phyloP scores from a whole-genome alignment of 2,888 invertebrate species.

The Heliconius ismenius region DNA sequence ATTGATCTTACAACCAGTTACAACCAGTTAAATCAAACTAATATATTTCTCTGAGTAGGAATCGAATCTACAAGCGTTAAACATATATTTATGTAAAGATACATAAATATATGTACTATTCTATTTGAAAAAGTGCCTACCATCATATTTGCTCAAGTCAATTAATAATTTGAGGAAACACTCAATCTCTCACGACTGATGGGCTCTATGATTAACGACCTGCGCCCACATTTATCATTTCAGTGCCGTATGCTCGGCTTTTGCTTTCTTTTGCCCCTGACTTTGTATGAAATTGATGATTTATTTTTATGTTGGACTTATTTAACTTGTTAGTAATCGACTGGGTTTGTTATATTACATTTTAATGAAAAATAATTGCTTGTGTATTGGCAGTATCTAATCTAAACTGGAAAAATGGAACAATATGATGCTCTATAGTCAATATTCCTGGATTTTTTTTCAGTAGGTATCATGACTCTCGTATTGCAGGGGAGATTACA shows the following conservation, averaged over 20 bases:
- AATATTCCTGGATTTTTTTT: no score
- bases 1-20: no score
- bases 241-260: slow-evolving; percentile 17
- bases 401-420: no score
- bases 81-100: not conserved
- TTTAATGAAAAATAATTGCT: no score
- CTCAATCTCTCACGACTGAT: slow-evolving; percentile 38
- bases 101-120: not conserved
- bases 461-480: no score
- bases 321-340: not conserved
- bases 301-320: slow-evolving; percentile 1
- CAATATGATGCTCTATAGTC: no score
- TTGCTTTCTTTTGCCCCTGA: slow-evolving; percentile 22
- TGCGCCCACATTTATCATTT: slow-evolving; percentile 37
- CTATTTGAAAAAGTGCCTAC: slow-evolving; percentile 9
- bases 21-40: not conserved
- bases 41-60: not conserved
- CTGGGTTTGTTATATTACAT: not conserved
- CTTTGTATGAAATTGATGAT: slow-evolving; percentile 26
- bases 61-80: not conserved
- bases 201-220: slow-evolving; percentile 37
- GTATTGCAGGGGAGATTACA: no score
- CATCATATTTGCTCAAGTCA: slow-evolving; percentile 34
- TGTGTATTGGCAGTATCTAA: no score
- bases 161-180: slow-evolving; percentile 37